Base-by-base conservation (phyloP, 2,888 invertebrate genomes). In the Lucinisca nassula region DNA sequence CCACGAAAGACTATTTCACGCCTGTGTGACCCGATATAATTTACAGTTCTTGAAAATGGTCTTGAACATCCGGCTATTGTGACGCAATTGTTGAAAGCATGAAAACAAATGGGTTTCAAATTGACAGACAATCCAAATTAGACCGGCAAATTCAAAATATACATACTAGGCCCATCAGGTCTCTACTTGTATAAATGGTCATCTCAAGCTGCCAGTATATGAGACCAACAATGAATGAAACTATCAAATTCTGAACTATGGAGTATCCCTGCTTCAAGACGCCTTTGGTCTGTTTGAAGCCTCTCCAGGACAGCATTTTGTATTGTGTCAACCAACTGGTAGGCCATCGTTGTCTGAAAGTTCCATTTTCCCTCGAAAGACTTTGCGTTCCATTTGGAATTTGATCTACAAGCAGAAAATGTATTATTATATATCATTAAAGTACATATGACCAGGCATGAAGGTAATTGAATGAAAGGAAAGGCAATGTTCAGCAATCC, bases 291-390 rank as follows among this genome's bases (percentile, higher is more conserved):
- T 94, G 93, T 70, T 92, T 91, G 61, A 94, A 92, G 96, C 98
- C 98, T 87, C 98, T 96, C 95, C 97, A 97, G 58, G 98, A 97
- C 91, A 98, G 97, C 87, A 98, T 97, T 96, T 97, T 94, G 78
- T 94, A 98, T 96, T 98, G 98, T 21, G 98, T 98, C 97, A 97
- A 97, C 96, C 98, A 98, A 86, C 97, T 97, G n/a, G 98, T 98
- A 74, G 98, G 98, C 97, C 98, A 98, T 85, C 97, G 95, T 10
- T 89, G 30, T 24, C 30, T 30, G 12, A 32, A 30, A 14, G 17
- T 45, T 38, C 27, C 51, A 32, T 45, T 30, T 17, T 12, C 35
- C 2, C 24, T 14, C 27, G 10, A 78, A 49, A 37, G 1, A 6
- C 2, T 40, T 3, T 74, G 74, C n/a, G n/a, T 40, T 40, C 70